Conservation (phyloP, 2,888 invertebrate genomes). For the Cerceris rybyensis region DNA sequence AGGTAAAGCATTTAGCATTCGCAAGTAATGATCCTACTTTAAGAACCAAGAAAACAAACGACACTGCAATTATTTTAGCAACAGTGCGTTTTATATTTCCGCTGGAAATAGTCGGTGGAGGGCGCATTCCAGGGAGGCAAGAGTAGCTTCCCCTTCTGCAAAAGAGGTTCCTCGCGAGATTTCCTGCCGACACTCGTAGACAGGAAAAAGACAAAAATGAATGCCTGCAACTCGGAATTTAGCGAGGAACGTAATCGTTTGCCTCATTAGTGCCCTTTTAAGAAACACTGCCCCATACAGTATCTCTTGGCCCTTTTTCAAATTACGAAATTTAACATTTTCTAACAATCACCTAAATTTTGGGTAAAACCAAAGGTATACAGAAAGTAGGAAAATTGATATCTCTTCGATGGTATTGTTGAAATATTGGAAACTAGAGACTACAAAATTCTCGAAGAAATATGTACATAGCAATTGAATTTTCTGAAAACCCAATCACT, state of each 20-base stretch:
- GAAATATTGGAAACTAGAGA: no score
- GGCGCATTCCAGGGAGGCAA: conserved; percentile 15
- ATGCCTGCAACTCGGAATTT: no score
- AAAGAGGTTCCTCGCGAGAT: conserved; percentile 29
- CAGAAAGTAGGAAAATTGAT: no score
- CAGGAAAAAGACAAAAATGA: conserved; percentile 1
- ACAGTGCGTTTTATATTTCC: conserved; percentile 47
- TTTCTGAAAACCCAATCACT: no score
- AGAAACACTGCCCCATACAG: background rate
- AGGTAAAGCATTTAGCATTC: no score
- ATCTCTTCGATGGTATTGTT: no score
- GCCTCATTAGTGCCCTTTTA: conserved; percentile 36
- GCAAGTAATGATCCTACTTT: conserved; percentile 49
- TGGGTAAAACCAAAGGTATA: no score
- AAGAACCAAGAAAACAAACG: conserved; percentile 50
- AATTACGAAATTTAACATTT: no score
- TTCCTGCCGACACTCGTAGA: conserved; percentile 21
- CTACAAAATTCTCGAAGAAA: no score
- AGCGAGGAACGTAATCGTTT: conserved; percentile 23
- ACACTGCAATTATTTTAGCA: conserved; percentile 53
- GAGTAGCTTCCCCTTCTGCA: conserved; percentile 28
- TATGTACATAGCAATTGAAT: no score
- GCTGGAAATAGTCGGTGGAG: conserved; percentile 21
- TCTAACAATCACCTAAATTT: no score
- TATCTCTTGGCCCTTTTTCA: background rate